phyloP scores from a whole-genome alignment of 2,797 vertebrate genomes.

The Periparus ater region DNA sequence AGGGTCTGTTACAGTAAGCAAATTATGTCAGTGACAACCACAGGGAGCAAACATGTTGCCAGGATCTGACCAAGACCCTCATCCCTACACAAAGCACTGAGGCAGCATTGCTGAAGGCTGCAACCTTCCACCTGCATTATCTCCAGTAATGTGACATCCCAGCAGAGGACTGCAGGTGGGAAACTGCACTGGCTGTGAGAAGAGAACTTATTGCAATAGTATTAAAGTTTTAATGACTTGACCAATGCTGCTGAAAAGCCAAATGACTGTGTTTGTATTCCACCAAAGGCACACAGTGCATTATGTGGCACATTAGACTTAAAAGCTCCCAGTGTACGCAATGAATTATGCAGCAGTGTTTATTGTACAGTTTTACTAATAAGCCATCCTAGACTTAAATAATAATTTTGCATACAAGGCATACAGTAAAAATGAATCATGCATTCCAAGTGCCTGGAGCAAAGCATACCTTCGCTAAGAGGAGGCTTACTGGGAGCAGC shows the following conservation, averaged over 20 bases:
- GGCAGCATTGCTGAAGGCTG: neutral
- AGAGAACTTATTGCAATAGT: neutral
- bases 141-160: neutral
- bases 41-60: accelerated
- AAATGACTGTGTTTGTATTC: neutral
- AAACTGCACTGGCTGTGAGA: neutral
- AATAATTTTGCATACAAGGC: neutral
- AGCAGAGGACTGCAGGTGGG: neutral
- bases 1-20: neutral
- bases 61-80: neutral
- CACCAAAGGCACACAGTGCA: neutral
- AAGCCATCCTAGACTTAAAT: conserved; percentile 22
- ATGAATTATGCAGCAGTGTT: conserved; percentile 33
- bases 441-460: neutral
- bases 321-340: neutral
- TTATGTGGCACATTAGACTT: conserved; percentile 6
- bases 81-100: neutral
- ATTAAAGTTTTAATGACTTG: neutral
- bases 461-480: neutral
- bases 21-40: neutral
- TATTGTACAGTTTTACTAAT: conserved; percentile 32
- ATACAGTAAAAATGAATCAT: neutral
- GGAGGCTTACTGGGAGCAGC: neutral
- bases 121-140: neutral
- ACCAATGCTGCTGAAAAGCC: neutral